Percentiles rank a stretch among this genome's conserved stretches.
Conservation (phyloP, 2,888 invertebrate species). For the Epinotia ramella region DNA sequence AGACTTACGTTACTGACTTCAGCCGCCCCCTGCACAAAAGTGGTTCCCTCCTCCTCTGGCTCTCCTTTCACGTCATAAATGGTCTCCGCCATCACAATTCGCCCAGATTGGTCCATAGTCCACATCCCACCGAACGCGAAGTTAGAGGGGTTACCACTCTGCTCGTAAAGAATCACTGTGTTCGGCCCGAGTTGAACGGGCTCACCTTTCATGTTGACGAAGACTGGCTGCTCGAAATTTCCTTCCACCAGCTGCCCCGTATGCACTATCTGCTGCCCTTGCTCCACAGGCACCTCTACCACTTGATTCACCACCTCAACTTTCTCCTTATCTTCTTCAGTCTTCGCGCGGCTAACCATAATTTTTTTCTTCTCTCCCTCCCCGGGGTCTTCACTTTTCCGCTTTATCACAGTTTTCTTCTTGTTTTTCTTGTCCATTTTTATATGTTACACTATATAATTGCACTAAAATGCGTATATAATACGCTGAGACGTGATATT, state of each 20-base stretch:
- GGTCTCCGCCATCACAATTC: conserved; percentile 83
- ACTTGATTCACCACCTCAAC: conserved; percentile 77
- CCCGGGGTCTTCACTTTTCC: conserved; percentile 76
- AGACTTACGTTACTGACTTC: conserved; percentile 75
- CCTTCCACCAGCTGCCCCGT: conserved; percentile 80
- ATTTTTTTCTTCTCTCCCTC: conserved; percentile 78
- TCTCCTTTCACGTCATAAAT: conserved; percentile 83
- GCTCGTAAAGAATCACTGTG: conserved; percentile 81
- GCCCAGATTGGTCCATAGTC: conserved; percentile 80
- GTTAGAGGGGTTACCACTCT: conserved; percentile 79
- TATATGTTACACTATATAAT: conserved; percentile 55
- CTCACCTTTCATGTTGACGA: conserved; percentile 82
- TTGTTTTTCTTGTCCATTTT: conserved; percentile 84
- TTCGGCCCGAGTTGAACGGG: conserved; percentile 81
- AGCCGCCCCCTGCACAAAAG: conserved; percentile 74
- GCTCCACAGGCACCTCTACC: conserved; percentile 79
- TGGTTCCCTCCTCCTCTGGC: conserved; percentile 75
- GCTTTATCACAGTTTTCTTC: conserved; percentile 80
- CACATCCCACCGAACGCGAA: conserved; percentile 83
- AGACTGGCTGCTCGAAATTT: conserved; percentile 81
- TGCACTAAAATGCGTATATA: conserved; percentile 56
- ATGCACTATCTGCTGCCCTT: conserved; percentile 79
- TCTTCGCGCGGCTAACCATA: conserved; percentile 71
- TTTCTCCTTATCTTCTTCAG: conserved; percentile 74
- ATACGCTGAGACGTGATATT: conserved; percentile 49